These are phyloP conservation scores for Notarius quadriscutis DNA, from an alignment of 2,113 vertebrate genomes.

Conservation along the genomic window DNA sequence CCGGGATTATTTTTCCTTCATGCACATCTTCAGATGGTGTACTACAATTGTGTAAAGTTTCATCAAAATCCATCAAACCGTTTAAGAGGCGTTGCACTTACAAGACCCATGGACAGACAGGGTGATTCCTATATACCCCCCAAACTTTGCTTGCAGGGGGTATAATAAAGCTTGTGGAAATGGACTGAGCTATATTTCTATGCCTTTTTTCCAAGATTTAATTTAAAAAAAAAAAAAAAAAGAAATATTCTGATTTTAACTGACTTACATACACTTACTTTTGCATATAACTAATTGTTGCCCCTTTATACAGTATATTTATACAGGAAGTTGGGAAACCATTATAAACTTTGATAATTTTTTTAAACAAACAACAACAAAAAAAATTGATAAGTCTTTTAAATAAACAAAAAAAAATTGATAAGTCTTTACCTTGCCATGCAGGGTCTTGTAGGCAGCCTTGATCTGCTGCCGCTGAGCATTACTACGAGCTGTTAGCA, in stretches of 20 bases:
- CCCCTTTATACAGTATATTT: neutral
- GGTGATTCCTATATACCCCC: too few species aligned
- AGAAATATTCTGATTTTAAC: neutral
- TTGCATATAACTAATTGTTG: neutral
- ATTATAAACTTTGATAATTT: neutral
- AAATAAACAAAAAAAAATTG: neutral
- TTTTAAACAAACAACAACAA: neutral
- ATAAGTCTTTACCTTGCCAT: slow-evolving; percentile 81
- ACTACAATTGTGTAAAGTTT: too few species aligned
- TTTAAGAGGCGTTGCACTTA: too few species aligned
- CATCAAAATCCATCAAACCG: too few species aligned
- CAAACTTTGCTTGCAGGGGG: too few species aligned
- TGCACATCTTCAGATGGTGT: too few species aligned
- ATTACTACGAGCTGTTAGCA: slow-evolving; percentile 84
- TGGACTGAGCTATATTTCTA: neutral
- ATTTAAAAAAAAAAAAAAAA: neutral
- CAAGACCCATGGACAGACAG: too few species aligned
- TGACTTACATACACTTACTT: neutral
- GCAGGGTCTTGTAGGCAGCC: slow-evolving; percentile 83
- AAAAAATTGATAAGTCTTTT: neutral
- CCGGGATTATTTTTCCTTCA: too few species aligned
- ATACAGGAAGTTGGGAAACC: neutral
- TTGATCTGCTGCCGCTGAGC: slow-evolving; percentile 87
- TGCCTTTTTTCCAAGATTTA: neutral
- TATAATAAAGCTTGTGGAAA: neutral